Evolutionary conservation across 2,113 vertebrate species (phyloP), one percentile per base, ranked within the genome.

Genomic region (Trematomus loennbergii): DNA sequence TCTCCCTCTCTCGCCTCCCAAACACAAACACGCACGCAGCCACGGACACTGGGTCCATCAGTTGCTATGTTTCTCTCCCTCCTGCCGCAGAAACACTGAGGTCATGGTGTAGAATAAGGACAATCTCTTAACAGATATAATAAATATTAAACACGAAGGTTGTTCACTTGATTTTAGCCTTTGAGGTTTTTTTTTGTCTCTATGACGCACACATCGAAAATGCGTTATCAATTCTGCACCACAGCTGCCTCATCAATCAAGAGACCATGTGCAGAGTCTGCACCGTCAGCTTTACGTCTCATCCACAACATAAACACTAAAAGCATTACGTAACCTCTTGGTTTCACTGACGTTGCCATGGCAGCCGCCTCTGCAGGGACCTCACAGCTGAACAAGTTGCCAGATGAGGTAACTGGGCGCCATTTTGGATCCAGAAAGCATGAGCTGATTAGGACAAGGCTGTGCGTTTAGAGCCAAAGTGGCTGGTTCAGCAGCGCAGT

Each of bases 251-350:
- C n/a, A 74, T 71, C 65, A 45, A 73, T 72, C 57, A 45, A 40
- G 43, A 15, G 15, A 59, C 33, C 67, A 68, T 22, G 72, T 79
- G 76, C 61, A 20, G n/a, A 25, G 11, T 60, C 70, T 68, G 78
- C 85, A 66, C 62, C 66, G 5, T 61, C 69, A 64, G 45, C 8
- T 36, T 29, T 9, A 11, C 29, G 36, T 69, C 54, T 67, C 65
- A 12, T 72, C 48, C 64, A 64, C 65, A 87, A 79, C 78, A 84
- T 81, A 86, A 85, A 89, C 81, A 87, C 36, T 83, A 84, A 70
- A 70, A 53, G 85, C 84, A 92, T 95, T 89, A 93, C 91, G 90
- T 94, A 88, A 94, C 75, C 82, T 15, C 64, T 46, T 29, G 9
- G 20, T 15, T 58, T 67, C 50, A 22, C 16, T 10, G 64, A 59